Conservation (phyloP, 2,113 vertebrate species). For the Phoxinus phoxinus region DNA sequence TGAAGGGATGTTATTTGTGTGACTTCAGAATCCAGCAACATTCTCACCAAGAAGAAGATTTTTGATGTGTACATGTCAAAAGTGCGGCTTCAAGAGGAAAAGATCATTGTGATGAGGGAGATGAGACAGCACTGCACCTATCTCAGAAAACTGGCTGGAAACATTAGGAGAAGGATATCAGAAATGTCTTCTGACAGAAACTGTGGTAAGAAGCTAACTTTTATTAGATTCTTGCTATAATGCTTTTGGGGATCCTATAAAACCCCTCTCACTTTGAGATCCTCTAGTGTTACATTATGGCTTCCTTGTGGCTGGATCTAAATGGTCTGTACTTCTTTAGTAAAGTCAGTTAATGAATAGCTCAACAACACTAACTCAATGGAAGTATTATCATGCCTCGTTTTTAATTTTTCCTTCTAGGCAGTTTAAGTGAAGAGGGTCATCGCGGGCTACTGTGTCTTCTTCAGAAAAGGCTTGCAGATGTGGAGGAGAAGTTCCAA, state of each 20-base stretch:
- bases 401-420: slow-evolving; percentile 1
- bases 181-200: not conserved
- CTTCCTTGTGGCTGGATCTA: not conserved
- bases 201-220: not conserved
- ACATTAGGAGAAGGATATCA: not conserved
- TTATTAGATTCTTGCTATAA: not conserved
- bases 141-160: not conserved
- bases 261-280: not conserved
- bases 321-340: no score
- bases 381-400: not conserved
- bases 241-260: not conserved
- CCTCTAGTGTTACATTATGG: not conserved
- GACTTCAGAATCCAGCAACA: slow-evolving; percentile 7
- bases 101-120: slow-evolving; percentile 22
- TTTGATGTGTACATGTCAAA: slow-evolving; percentile 18
- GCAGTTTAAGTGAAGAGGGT: slow-evolving; percentile 1
- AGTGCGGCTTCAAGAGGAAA: not conserved
- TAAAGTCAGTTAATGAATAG: not conserved
- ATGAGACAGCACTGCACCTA: slow-evolving; percentile 42
- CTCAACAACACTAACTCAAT: not conserved
- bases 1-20: not conserved
- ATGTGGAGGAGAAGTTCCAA: not conserved
- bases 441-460: not conserved
- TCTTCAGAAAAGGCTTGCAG: slow-evolving; percentile 1
- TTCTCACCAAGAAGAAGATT: not conserved